Evolutionary conservation across 2,113 vertebrate species (phyloP), one percentile per base, ranked within the genome.

Genomic region (Salvator merianae): DNA sequence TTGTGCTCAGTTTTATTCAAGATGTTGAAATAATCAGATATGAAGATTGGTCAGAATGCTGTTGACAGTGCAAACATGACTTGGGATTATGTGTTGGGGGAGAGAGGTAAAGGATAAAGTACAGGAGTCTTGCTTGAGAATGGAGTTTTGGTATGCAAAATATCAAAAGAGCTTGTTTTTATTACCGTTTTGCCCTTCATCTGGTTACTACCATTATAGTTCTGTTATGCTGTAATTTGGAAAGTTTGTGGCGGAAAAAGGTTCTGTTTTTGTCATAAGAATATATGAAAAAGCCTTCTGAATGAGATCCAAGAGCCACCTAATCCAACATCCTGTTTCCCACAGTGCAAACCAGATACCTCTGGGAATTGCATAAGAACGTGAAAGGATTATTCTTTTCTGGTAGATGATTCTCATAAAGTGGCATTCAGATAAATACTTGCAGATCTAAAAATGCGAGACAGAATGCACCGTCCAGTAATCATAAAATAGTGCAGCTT

Each of bases 131-230:
- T 59, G 55, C 55, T 59, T 59, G 77, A 79, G 62, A 68, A 68
- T 30, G 62, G 2, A 43, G 14, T 59, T 77, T 53, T 68, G 40
- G 28, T 50, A 3, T 55, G 1, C 55, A 32, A 84, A 34, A 77
- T 47, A 75, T 9, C 86, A 38, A n/a, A 4, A 66, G 76, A 47
- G 5, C 2, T 10, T 68, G 73, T 77, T 87, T 63, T 66, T 59
- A 32, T 43, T 86, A 28, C 82, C 81, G 86, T 66, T 88, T 84
- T 86, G 70, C 3, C 70, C 50, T 79, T n/a, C 40, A 26, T 20
- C 59, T 24, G 28, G 32, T 84, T 82, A 22, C 65, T 84, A 78
- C 40, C 50, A 38, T 81, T 83, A 76, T 82, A 0, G 12, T n/a
- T 80, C 59, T 36, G 65, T 3, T 82, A 36, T 34, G 24, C 0